phyloP scores from a whole-genome alignment of 1,140 invertebrate species.

The Mya arenaria region DNA sequence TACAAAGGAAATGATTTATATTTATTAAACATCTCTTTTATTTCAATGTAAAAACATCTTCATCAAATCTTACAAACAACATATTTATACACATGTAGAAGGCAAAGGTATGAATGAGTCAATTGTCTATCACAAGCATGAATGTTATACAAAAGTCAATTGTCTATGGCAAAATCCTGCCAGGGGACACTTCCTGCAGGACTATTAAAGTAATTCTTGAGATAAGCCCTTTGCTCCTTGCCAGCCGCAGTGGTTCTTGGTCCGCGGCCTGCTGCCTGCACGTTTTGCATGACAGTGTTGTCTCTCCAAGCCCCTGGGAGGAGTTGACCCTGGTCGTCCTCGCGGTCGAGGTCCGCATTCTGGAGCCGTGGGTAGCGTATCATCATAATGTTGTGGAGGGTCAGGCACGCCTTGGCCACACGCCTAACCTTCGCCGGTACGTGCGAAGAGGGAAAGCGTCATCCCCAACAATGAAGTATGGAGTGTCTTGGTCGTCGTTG shows the following conservation, averaged over 20 bases:
- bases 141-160: too few relatives aligned
- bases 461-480: too few relatives aligned
- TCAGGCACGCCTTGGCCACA: constrained; percentile 20
- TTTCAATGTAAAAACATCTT: too few relatives aligned
- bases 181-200: neutral
- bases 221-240: neutral
- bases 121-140: too few relatives aligned
- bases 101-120: too few relatives aligned
- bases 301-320: neutral
- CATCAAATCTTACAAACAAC: too few relatives aligned
- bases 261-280: neutral
- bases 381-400: neutral
- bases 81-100: too few relatives aligned
- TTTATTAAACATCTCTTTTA: too few relatives aligned
- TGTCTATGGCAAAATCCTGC: neutral
- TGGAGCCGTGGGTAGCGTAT: neutral
- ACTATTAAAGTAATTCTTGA: neutral
- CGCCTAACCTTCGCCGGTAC: constrained; percentile 31
- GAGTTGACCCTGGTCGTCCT: neutral
- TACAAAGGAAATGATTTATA: too few relatives aligned
- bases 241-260: neutral
- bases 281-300: neutral
- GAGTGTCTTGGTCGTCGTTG: too few relatives aligned
- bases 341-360: neutral
- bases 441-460: too few relatives aligned